Conservation (phyloP, 2,113 vertebrate genomes). For the Lophius piscatorius region DNA sequence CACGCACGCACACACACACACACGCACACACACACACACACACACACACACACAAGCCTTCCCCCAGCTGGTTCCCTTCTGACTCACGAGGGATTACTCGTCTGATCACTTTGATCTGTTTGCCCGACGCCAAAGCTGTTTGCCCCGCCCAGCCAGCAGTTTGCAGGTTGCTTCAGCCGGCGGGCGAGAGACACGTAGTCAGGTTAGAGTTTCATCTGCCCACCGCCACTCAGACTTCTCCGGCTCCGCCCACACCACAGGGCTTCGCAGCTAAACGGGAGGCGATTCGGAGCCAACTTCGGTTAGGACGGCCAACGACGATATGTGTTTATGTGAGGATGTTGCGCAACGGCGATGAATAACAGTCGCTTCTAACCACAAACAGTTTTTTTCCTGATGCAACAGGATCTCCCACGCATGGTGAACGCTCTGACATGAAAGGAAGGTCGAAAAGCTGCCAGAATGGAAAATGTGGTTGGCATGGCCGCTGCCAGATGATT, state of each 20-base stretch:
- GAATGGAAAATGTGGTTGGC: conserved; percentile 21
- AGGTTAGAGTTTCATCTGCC: conserved; percentile 53
- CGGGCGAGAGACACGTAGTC: conserved; percentile 44
- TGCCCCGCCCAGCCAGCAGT: conserved; percentile 51
- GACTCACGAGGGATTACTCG: conserved; percentile 78
- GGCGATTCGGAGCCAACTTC: conserved; percentile 56
- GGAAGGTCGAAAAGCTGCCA: conserved; percentile 24
- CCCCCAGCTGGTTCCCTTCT: conserved; percentile 60
- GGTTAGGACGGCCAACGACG: conserved; percentile 58
- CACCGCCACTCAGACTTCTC: conserved; percentile 39
- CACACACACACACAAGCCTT: conserved; percentile 1
- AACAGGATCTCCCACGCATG: conserved; percentile 61
- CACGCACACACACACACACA: conserved; percentile 3
- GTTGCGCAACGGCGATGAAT: conserved; percentile 75
- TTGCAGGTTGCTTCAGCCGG: conserved; percentile 49
- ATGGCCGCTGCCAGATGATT: background rate
- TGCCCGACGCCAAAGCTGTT: conserved; percentile 66
- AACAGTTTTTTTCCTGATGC: conserved; percentile 71
- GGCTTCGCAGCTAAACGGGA: conserved; percentile 37
- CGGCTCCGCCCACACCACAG: conserved; percentile 32
- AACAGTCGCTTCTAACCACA: conserved; percentile 71
- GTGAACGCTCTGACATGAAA: conserved; percentile 35
- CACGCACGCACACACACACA: background rate
- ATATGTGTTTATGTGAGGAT: conserved; percentile 67
- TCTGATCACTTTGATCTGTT: conserved; percentile 77